Conservation (phyloP, 2,797 vertebrate genomes). For the Apodemus agrarius region DNA sequence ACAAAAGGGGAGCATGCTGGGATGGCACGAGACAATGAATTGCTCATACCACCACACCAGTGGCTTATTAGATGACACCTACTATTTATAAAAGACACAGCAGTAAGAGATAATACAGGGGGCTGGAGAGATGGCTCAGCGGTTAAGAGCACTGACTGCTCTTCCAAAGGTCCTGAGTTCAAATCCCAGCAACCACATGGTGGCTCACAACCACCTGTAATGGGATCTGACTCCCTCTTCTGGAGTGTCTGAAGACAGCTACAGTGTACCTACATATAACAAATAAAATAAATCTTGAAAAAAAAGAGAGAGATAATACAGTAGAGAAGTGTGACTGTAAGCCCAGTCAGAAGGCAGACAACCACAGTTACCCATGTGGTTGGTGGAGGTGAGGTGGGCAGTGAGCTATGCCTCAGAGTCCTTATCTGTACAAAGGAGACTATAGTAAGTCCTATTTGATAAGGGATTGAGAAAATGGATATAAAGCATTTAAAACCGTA, state of each 20-base stretch:
- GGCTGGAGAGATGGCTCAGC: too few relatives aligned
- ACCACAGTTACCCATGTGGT: too few relatives aligned
- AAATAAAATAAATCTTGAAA: too few relatives aligned
- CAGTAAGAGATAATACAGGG: neutral
- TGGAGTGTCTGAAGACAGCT: too few relatives aligned
- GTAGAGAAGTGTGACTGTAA: neutral
- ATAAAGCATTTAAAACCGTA: conserved; percentile 14
- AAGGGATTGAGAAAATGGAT: neutral
- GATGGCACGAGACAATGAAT: neutral
- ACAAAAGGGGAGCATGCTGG: neutral
- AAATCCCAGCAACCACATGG: too few relatives aligned
- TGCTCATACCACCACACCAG: neutral
- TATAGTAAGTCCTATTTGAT: neutral
- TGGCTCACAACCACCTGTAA: too few relatives aligned
- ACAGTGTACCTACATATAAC: too few relatives aligned
- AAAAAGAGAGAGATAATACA: neutral
- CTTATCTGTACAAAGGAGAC: neutral
- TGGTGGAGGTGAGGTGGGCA: too few relatives aligned
- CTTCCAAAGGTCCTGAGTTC: too few relatives aligned
- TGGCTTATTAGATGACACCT: neutral
- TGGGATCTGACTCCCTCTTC: too few relatives aligned
- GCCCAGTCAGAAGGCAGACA: neutral
- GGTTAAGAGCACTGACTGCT: too few relatives aligned
- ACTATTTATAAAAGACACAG: conserved; percentile 31
- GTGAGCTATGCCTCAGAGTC: neutral